Conservation (phyloP, 2,797 vertebrate genomes). For the Sebastes jordani region DNA sequence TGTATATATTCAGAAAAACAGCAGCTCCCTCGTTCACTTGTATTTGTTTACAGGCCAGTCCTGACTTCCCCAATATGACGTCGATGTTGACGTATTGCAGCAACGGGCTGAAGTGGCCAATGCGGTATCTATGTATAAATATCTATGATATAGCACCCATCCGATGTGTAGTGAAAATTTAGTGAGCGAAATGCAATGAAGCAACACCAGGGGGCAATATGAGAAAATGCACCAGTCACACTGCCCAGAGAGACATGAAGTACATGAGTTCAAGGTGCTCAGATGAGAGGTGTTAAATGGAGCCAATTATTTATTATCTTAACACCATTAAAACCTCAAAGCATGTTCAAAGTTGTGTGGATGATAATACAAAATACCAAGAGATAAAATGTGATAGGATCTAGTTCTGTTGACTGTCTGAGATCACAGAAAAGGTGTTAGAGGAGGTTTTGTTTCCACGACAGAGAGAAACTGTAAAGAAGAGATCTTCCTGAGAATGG, state of each 20-base stretch:
- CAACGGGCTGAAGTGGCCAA: no score
- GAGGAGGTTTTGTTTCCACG: slow-evolving; percentile 83
- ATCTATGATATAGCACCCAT: neutral
- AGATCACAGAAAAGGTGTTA: slow-evolving; percentile 50
- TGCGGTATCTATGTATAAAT: no score
- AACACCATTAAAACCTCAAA: slow-evolving; percentile 29
- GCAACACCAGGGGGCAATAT: slow-evolving; percentile 61
- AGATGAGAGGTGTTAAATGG: slow-evolving; percentile 24
- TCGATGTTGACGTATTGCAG: no score
- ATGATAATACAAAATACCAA: slow-evolving; percentile 33
- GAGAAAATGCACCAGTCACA: slow-evolving; percentile 47
- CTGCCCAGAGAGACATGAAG: neutral
- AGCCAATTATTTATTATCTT: slow-evolving; percentile 27
- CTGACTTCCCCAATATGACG: no score
- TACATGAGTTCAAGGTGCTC: slow-evolving; percentile 23
- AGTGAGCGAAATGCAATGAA: slow-evolving; percentile 43
- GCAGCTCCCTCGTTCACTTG: no score
- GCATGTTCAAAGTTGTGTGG: slow-evolving; percentile 20
- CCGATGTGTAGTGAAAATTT: slow-evolving; percentile 14
- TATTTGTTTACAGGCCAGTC: no score
- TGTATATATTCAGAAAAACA: no score
- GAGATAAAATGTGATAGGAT: slow-evolving; percentile 31
- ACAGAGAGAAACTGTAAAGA: slow-evolving; percentile 77
- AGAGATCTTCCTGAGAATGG: slow-evolving; percentile 93
- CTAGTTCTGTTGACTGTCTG: slow-evolving; percentile 35